Percentiles rank a stretch among this genome's conserved stretches.
Evolutionary conservation across 2,797 vertebrate genomes (phyloP).

Genomic region (Mustela erminea): DNA sequence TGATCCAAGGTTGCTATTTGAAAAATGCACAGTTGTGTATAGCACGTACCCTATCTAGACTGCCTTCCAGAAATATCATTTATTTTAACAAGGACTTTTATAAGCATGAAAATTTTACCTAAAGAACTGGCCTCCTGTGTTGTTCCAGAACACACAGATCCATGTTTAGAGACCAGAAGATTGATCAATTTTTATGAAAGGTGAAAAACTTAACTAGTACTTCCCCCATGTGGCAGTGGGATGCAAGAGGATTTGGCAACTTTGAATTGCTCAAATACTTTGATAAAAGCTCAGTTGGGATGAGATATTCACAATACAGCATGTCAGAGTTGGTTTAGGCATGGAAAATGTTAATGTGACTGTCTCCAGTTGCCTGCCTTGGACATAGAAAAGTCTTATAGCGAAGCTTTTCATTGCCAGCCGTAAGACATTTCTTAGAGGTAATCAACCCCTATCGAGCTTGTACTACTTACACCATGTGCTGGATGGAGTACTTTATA

Average conservation of each 20-base stretch:
- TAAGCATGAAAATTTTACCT: background rate
- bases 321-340: background rate
- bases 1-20: background rate
- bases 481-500: background rate
- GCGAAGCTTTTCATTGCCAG: background rate
- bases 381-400: background rate
- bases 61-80: background rate
- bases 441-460: background rate
- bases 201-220: constrained; percentile 3
- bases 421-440: background rate
- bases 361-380: background rate
- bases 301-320: background rate
- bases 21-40: background rate
- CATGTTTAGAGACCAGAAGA: background rate
- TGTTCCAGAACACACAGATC: background rate
- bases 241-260: constrained; percentile 10
- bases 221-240: background rate
- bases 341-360: background rate
- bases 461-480: background rate
- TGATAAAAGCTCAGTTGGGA: background rate
- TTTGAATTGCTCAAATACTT: background rate
- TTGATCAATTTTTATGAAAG: constrained; percentile 3
- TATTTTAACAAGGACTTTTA: constrained; percentile 43
- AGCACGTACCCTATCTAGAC: background rate
- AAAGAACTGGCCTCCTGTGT: background rate